These are phyloP conservation scores for Psammodynastes pulverulentus DNA, from an alignment of 2,113 vertebrate species.

Conservation along the genomic window DNA sequence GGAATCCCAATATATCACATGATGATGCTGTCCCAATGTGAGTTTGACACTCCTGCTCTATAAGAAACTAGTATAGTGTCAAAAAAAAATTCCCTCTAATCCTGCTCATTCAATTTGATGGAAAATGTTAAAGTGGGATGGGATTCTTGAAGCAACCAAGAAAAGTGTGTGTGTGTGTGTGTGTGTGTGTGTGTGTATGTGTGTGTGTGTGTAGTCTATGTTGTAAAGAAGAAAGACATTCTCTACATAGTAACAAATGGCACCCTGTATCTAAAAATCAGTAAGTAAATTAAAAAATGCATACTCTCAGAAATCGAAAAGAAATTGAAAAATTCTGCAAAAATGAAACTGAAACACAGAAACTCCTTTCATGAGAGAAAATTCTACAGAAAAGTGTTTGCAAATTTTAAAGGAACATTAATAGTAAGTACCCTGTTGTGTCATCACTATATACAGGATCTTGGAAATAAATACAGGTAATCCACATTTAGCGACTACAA, in stretches of 20 bases:
- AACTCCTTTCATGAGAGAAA: neutral
- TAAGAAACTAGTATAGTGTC: neutral
- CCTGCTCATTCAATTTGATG: neutral
- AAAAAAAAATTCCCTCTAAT: neutral
- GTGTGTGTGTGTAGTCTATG: neutral
- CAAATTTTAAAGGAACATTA: neutral
- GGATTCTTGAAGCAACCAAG: neutral
- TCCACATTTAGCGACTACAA: neutral
- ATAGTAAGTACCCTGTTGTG: neutral
- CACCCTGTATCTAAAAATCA: neutral
- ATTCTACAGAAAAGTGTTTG: neutral
- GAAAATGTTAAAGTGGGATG: neutral
- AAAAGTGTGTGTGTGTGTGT: neutral
- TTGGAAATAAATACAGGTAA: neutral
- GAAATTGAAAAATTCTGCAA: neutral
- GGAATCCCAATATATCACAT: too few relatives aligned
- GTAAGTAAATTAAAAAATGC: neutral
- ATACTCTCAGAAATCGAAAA: neutral
- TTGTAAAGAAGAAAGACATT: neutral
- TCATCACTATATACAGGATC: neutral
- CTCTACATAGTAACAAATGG: neutral
- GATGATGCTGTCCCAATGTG: too few relatives aligned
- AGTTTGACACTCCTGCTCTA: too few relatives aligned
- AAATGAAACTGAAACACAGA: neutral
- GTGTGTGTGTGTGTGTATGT: neutral